Evolutionary conservation across 2,113 vertebrate genomes (phyloP).

Genomic region (Pipra filicauda): DNA sequence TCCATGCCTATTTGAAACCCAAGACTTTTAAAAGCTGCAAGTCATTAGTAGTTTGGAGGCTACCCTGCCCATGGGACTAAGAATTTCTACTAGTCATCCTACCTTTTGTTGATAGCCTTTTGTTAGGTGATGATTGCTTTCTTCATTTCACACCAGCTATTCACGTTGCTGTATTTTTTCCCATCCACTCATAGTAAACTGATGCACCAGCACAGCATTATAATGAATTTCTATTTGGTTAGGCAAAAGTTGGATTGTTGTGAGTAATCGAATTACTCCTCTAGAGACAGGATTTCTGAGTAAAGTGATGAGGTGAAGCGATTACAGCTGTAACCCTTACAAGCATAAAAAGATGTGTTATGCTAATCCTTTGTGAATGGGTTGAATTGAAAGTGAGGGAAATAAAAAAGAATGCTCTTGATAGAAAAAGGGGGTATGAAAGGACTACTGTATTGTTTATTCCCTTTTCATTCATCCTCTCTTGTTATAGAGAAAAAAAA

Average conservation of each 20-base stretch:
- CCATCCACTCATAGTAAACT: not conserved
- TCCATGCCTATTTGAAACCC: not conserved
- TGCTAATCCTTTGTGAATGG: slow-evolving; percentile 61
- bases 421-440: slow-evolving; percentile 26
- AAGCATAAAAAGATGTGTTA: slow-evolving; percentile 59
- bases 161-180: slow-evolving; percentile 29
- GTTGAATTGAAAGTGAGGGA: slow-evolving; percentile 38
- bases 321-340: slow-evolving; percentile 65
- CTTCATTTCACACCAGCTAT: not conserved
- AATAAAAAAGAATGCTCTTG: slow-evolving; percentile 35
- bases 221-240: slow-evolving; percentile 39
- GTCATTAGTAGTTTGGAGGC: not conserved
- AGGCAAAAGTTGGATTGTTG: slow-evolving; percentile 28
- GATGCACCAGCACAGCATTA: slow-evolving; percentile 13
- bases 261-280: slow-evolving; percentile 48
- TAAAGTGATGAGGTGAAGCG: slow-evolving; percentile 57
- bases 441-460: slow-evolving; percentile 44
- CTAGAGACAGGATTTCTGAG: slow-evolving; percentile 45
- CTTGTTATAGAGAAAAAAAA: not conserved
- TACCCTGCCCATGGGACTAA: not conserved
- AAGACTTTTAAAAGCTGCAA: not conserved
- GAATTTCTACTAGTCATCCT: not conserved
- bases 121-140: slow-evolving; percentile 12
- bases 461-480: slow-evolving; percentile 36
- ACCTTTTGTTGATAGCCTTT: slow-evolving; percentile 31